Base-by-base conservation (phyloP, 1,140 invertebrate genomes). In the Cardiocondyla obscurior region DNA sequence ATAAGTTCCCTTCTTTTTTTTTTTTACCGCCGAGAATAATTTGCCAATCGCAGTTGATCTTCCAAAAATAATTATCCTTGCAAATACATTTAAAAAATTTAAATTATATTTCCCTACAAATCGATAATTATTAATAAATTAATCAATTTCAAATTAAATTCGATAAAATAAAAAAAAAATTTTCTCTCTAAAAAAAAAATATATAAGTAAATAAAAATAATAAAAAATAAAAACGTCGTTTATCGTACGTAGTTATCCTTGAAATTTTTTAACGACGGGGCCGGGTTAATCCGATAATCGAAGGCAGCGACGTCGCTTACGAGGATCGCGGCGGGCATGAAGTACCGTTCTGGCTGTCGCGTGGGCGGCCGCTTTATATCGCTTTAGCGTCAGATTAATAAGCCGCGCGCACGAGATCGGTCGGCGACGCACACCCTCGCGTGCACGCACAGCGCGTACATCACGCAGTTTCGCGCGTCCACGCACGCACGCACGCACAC, bases 381-480 rank as follows among this genome's bases (percentile, higher is more conserved):
- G 91, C 85, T 91, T 91, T 89, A 91, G 84, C 90, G 88, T 90
- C 86, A 88, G 91, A 92, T 92, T 92, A 92, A 92, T 91, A 92
- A 92, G 91, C 90, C 89, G 77, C 90, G 89, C 83, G 86, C 83
- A 76, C 77, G 85, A n/a, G n/a, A 46, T 30, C 46, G 58, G 30
- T 2, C 58, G 58, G 42, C 73, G 70, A 86, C 86, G 60, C 46
- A 64, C 73, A 83, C 46, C 42, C 46, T 14, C 55, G 19, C 60
- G 14, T 55, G 72, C 60, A 58, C 84, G 67, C 42, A 53, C 85
- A 39, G 74, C 77, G 84, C 85, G 77, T 87, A 82, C 73, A 83
- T 84, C 79, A 86, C n/a, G 84, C 60, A 57, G 58, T n/a, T 57
- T 60, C 53, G 76, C 67, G 69, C 85, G 72, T 62, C 57, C 28